phyloP scores from a whole-genome alignment of 2,797 vertebrate genomes.

The Myotis myotis region DNA sequence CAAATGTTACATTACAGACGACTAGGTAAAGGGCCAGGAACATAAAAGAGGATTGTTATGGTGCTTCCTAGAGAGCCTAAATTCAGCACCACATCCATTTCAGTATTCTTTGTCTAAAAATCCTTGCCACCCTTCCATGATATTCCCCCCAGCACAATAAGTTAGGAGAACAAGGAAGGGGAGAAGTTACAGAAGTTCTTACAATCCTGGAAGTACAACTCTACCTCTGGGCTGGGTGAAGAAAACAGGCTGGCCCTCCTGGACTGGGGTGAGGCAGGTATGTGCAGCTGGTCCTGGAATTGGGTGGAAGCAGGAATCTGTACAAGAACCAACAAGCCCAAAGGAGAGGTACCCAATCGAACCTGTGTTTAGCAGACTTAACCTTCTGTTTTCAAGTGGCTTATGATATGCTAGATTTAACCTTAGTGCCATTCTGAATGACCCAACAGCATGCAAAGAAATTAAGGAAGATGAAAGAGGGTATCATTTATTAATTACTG shows the following conservation, averaged over 20 bases:
- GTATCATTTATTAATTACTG: neutral
- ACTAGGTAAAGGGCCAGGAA: neutral
- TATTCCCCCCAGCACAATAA: neutral
- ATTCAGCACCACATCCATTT: neutral
- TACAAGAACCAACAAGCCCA: conserved; percentile 55
- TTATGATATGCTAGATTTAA: neutral
- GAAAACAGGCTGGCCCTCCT: neutral
- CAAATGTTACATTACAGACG: neutral
- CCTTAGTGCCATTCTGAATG: neutral
- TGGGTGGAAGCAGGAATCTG: conserved; percentile 1
- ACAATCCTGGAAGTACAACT: neutral
- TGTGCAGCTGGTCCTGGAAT: neutral
- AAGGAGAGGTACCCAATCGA: neutral
- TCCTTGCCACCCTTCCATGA: neutral
- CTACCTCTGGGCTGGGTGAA: neutral
- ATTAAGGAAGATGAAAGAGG: neutral
- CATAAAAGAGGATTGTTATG: neutral
- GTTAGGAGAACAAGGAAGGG: neutral
- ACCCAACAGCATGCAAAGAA: neutral
- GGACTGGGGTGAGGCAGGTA: neutral
- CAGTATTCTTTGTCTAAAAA: neutral
- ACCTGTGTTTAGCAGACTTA: neutral
- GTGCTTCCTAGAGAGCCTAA: neutral
- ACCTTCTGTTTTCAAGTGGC: neutral
- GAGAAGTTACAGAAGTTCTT: neutral